Conservation (phyloP, 1,140 invertebrate genomes). For the Phymorhynchus buccinoides region DNA sequence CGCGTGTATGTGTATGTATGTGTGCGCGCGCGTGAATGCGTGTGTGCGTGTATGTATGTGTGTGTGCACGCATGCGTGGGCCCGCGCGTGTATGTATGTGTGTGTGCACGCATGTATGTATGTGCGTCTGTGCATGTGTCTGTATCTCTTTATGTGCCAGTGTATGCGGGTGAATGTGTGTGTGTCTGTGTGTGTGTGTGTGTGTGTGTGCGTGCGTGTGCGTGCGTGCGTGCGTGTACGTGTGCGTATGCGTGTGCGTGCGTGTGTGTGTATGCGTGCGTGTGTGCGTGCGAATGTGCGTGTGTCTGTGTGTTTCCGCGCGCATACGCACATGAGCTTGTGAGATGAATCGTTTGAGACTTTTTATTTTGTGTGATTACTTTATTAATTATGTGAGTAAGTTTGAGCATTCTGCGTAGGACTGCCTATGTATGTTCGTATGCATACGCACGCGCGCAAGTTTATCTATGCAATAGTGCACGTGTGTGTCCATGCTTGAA, state of each 20-base stretch:
- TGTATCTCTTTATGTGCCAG: too few species aligned
- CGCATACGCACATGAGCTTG: not conserved
- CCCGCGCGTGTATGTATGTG: conserved; percentile 27
- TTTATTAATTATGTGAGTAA: too few species aligned
- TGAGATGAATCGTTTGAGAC: too few species aligned
- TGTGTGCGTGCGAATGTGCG: not conserved
- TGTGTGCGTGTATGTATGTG: conserved; percentile 33
- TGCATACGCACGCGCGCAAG: too few species aligned
- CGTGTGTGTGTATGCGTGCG: not conserved
- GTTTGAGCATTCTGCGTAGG: too few species aligned
- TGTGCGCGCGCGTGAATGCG: conserved; percentile 32
- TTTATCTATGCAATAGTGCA: too few species aligned
- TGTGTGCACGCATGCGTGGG: conserved; percentile 32
- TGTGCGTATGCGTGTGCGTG: not conserved
- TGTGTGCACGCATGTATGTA: not conserved
- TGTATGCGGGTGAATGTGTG: not conserved
- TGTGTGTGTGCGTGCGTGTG: conserved; percentile 26
- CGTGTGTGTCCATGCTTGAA: too few species aligned
- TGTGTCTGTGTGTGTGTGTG: conserved; percentile 19
- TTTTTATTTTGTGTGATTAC: too few species aligned
- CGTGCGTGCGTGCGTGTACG: not conserved
- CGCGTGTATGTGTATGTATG: conserved; percentile 7
- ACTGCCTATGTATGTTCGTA: too few species aligned
- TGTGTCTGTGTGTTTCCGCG: not conserved
- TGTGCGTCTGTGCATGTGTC: not conserved